Evolutionary conservation across 2,888 invertebrate genomes (phyloP).

Genomic region (Dromius quadrimaculatus): DNA sequence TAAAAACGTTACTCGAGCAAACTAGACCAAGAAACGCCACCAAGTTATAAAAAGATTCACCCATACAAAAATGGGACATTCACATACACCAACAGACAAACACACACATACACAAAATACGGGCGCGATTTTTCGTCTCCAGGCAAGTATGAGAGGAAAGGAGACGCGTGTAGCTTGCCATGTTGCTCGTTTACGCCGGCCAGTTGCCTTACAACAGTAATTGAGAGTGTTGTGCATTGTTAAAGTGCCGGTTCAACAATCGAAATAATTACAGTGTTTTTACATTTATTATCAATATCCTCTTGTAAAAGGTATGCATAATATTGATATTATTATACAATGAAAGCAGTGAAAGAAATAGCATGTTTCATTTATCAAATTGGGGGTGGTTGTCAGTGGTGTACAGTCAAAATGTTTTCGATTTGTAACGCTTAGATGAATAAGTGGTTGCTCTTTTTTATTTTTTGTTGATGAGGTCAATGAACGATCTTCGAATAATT

Average conservation of each 20-base stretch:
- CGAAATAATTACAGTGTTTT: no score
- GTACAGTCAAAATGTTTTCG: no score
- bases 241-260: slow-evolving; percentile 12
- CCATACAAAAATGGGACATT: slow-evolving; percentile 14
- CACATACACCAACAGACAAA: slow-evolving; percentile 7
- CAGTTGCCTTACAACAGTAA: slow-evolving; percentile 28
- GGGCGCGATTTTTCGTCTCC: slow-evolving; percentile 41
- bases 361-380: background rate
- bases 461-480: background rate
- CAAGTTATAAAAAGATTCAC: slow-evolving; percentile 49
- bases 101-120: slow-evolving; percentile 16
- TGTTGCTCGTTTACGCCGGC: slow-evolving; percentile 10
- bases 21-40: slow-evolving; percentile 28
- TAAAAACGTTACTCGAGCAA: slow-evolving; percentile 22
- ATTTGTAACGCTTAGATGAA: background rate
- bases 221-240: slow-evolving; percentile 1
- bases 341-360: no score
- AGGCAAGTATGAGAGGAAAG: slow-evolving; percentile 19
- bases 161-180: slow-evolving; percentile 25
- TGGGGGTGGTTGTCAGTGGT: background rate
- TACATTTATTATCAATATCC: no score
- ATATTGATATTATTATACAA: no score
- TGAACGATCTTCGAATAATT: slow-evolving; percentile 4
- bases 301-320: no score
- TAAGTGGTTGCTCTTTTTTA: slow-evolving; percentile 1